Evolutionary conservation across 2,888 invertebrate species (phyloP).

Genomic region (Ormyrus rosae): DNA sequence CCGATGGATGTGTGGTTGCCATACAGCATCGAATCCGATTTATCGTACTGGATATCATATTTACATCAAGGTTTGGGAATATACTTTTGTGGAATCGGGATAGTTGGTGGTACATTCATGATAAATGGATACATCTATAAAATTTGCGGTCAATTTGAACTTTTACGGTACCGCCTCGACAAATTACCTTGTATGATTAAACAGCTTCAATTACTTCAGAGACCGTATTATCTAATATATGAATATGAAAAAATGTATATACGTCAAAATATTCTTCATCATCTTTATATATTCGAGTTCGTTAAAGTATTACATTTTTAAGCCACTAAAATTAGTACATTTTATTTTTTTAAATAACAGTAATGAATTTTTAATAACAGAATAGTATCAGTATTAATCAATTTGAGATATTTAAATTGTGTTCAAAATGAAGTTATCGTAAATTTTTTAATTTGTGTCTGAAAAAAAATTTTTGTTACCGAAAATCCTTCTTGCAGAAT

Average conservation of each 20-base stretch:
- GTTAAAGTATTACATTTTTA: background rate
- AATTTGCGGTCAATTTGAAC: slow-evolving; percentile 33
- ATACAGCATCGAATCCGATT: slow-evolving; percentile 2
- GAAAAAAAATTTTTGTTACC: too few species aligned
- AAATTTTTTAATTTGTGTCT: too few species aligned
- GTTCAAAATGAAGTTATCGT: too few species aligned
- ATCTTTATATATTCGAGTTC: slow-evolving; percentile 38
- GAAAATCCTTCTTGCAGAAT: slow-evolving; percentile 3
- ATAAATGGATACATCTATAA: slow-evolving; percentile 36
- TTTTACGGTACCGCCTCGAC: slow-evolving; percentile 19
- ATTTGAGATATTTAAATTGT: too few species aligned
- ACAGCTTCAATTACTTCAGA: background rate
- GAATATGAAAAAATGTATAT: slow-evolving; percentile 22
- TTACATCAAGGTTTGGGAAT: slow-evolving; percentile 27
- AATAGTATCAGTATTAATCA: too few species aligned
- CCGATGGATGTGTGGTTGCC: slow-evolving; percentile 34
- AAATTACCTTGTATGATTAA: slow-evolving; percentile 3
- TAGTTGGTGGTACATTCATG: slow-evolving; percentile 27
- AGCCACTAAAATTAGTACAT: too few species aligned
- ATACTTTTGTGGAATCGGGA: background rate
- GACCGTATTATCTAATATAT: slow-evolving; percentile 12
- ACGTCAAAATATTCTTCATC: slow-evolving; percentile 25
- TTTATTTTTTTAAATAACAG: too few species aligned
- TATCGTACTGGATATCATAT: slow-evolving; percentile 30
- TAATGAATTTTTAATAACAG: too few species aligned